Evolutionary conservation across 2,113 vertebrate species (phyloP), one percentile per base, ranked within the genome.

Genomic region (Etheostoma spectabile): DNA sequence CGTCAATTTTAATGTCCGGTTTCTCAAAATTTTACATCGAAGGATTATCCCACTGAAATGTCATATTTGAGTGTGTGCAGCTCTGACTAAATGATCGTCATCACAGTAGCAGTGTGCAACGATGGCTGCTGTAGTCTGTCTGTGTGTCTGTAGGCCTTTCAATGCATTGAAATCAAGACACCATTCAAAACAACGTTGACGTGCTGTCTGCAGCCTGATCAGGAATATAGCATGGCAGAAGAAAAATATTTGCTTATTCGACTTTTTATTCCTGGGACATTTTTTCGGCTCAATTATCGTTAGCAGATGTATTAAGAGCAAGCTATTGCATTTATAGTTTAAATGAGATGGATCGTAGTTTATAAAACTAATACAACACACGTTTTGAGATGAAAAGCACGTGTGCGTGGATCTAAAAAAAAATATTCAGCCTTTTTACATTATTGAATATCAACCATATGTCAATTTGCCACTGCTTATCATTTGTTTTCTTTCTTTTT

Each of bases 81-180:
- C 65, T 70, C n/a, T 69, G 53, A 22, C 66, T 74, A 27, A 52
- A 85, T 84, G 38, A 75, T 81, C 82, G 77, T 74, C 69, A 80
- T 24, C 46, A 19, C 70, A 60, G 57, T 88, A 82, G 56, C 51
- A 72, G 61, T 16, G 45, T 21, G 55, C 74, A 87, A 86, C 89
- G 76, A 84, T 89, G 87, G 81, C 86, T 88, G 84, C 82, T 65
- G 57, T 15, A 52, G 65, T 51, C 24, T 13, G 65, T 51, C 24
- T 13, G 65, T 56, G 51, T 74, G 71, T 74, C 11, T 63, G 55
- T 42, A 62, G 61, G 79, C 66, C 67, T 82, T 38, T n/a, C 24
- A 14, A n/a, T 33, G 45, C 64, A 56, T 79, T 81, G 49, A 77
- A 80, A 73, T 82, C 35, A 56, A 49, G 30, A 65, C 61, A 82